Conservation (phyloP, 2,113 vertebrate species). For the Apistogramma diplotaenia region DNA sequence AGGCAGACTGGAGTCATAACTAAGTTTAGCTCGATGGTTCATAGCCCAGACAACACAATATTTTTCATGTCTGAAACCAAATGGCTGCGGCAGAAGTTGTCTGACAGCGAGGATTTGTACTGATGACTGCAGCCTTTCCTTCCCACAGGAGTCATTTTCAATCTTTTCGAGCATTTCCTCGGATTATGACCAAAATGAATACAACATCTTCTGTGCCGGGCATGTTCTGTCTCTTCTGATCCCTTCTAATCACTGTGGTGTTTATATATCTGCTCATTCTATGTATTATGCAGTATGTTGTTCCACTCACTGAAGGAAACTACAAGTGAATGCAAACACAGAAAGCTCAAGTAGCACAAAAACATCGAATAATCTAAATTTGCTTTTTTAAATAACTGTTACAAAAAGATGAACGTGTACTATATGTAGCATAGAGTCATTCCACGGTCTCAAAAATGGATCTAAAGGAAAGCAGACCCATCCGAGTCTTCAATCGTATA, state of each 20-base stretch:
- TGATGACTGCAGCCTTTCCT: background rate
- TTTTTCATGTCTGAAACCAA: constrained; percentile 38
- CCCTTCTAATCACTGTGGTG: background rate
- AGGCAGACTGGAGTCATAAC: constrained; percentile 50
- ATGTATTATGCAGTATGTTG: background rate
- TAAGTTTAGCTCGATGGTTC: constrained; percentile 64
- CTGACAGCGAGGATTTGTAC: background rate
- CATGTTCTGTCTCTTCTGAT: background rate
- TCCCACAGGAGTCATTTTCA: background rate
- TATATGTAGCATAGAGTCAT: background rate
- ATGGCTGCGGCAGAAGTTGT: background rate
- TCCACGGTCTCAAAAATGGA: background rate
- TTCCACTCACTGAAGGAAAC: background rate
- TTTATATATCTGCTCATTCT: background rate
- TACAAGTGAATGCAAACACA: background rate
- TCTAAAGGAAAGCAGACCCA: background rate
- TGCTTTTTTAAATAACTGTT: background rate
- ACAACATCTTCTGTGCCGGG: background rate
- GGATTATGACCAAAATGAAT: background rate
- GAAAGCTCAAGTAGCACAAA: background rate
- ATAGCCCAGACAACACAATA: constrained; percentile 21
- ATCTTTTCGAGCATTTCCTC: background rate
- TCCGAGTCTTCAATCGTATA: background rate
- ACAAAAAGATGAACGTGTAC: background rate
- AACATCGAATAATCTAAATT: background rate